Base-by-base conservation (phyloP, 2,888 invertebrate species). In the Drosophila seclusa region DNA sequence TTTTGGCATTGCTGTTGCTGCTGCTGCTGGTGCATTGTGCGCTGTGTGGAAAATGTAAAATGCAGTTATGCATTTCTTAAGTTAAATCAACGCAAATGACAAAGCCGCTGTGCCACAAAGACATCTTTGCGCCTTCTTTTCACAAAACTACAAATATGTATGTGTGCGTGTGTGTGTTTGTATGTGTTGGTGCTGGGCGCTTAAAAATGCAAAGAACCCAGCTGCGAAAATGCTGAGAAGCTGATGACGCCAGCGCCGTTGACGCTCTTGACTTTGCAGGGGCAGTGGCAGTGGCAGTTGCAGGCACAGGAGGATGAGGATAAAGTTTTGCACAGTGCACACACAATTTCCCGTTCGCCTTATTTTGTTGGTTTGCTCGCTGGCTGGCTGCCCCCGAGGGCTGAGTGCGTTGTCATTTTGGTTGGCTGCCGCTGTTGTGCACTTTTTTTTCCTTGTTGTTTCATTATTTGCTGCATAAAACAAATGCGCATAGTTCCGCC, bases 41-140 rank as follows among this genome's bases (percentile, higher is more conserved):
- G 60, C 68, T 54, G 62, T 58, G 67, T 69, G 70, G 53, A 72
- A 82, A 78, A 85, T 82, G 76, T 65, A 78, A 83, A 84, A 88
- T 85, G 81, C 88, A 83, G 84, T 81, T 86, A 83, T 83, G 85
- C 87, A 85, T 85, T 85, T 86, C 85, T 78, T 86, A 80, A 86
- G 83, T 80, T 83, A 80, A 88, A 86, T 88, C 87, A 78, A 74
- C 79, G 83, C 79, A 81, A 75, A 73, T 77, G 81, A 86, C 85
- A 88, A 87, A 87, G 83, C 85, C 57, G 53, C 68, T 66, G 57
- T 59, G 45, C 48, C 61, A 72, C 76, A 73, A 67, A 68, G 73
- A 60, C 63, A 27, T 53, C 55, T 38, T 55, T 55, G 49, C 70
- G 52, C 65, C 58, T 36, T 49, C 42, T 34, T 45, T 60, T 29